These are phyloP conservation scores for Phaedon cochleariae DNA, from an alignment of 2,888 invertebrate genomes.

Conservation along the genomic window DNA sequence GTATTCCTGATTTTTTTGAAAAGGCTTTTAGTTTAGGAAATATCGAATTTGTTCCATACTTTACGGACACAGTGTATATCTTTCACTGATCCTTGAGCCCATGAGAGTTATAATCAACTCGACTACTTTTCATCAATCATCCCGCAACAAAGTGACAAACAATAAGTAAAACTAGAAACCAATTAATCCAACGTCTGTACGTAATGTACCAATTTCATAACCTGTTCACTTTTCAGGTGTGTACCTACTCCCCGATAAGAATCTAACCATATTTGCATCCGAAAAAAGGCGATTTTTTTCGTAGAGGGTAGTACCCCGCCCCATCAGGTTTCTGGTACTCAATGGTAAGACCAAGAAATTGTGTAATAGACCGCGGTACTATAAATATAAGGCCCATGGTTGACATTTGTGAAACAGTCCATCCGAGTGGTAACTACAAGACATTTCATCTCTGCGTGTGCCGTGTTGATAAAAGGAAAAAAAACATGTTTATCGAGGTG, in stretches of 20 bases:
- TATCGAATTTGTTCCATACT: too few relatives aligned
- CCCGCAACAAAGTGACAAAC: background rate
- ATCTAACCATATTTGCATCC: background rate
- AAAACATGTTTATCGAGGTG: background rate
- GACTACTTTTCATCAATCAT: background rate
- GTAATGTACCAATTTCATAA: background rate
- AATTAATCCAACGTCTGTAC: background rate
- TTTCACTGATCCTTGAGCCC: too few relatives aligned
- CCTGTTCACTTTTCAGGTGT: background rate
- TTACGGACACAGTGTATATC: too few relatives aligned
- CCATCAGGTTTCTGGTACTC: background rate
- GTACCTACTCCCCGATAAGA: background rate
- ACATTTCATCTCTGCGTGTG: background rate
- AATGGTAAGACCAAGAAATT: background rate
- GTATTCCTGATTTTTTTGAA: too few relatives aligned
- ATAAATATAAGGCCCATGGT: background rate
- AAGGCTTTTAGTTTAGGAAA: too few relatives aligned
- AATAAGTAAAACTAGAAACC: background rate
- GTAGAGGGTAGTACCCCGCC: background rate
- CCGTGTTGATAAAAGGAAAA: background rate
- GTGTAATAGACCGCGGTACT: background rate
- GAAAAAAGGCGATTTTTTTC: background rate
- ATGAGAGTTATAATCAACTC: too few relatives aligned
- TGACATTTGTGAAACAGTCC: background rate
- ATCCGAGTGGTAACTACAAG: background rate